These are phyloP conservation scores for Sminthurinus aureus DNA, from an alignment of 2,888 invertebrate species.

Conservation along the genomic window DNA sequence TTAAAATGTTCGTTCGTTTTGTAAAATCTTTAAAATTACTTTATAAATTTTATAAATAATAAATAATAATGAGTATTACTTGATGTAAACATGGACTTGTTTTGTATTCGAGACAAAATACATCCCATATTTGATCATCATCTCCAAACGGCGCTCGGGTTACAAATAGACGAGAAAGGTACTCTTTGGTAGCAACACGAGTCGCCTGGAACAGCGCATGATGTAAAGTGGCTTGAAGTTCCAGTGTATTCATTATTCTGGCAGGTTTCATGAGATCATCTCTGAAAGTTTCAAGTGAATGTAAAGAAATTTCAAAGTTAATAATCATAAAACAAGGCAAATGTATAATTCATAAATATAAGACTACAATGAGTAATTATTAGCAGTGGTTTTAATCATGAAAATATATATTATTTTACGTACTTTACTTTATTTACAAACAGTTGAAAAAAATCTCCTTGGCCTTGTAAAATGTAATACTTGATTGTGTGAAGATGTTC, in stretches of 20 bases:
- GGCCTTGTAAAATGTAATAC: conserved; percentile 33
- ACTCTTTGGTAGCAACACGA: conserved; percentile 17
- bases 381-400: neutral
- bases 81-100: conserved; percentile 32
- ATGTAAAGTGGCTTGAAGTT: conserved; percentile 31
- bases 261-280: conserved; percentile 24
- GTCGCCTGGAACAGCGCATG: neutral
- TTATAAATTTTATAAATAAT: neutral
- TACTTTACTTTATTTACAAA: conserved; percentile 30
- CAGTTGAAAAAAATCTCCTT: conserved; percentile 40
- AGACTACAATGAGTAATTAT: conserved; percentile 1
- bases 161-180: conserved; percentile 11
- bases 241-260: conserved; percentile 25
- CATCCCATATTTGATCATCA: conserved; percentile 27
- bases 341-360: neutral
- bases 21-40: neutral
- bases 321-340: too few relatives aligned
- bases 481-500: conserved; percentile 34
- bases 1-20: too few relatives aligned
- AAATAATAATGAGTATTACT: neutral
- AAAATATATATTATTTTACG: too few relatives aligned
- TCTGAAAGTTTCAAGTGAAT: neutral
- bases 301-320: conserved; percentile 1
- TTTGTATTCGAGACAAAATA: conserved; percentile 35
- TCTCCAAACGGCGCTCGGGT: conserved; percentile 22